These are phyloP conservation scores for Temnothorax ravouxi DNA, from an alignment of 2,888 invertebrate genomes.

Conservation along the genomic window DNA sequence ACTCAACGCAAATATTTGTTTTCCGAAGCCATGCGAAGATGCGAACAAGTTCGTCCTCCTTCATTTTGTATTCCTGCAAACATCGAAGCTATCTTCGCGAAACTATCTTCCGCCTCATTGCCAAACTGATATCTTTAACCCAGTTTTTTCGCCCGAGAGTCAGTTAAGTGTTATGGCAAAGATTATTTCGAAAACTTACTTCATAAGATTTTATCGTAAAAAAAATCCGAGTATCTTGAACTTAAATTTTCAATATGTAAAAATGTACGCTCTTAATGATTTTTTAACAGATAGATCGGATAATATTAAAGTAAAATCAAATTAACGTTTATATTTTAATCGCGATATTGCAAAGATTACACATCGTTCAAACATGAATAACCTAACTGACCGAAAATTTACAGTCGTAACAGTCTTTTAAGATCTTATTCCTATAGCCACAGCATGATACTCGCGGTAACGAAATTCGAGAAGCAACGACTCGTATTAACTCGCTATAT, in stretches of 20 bases:
- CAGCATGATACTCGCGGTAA: conserved; percentile 67
- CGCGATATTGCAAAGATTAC: neutral
- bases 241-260: neutral
- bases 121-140: conserved; percentile 28
- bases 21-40: conserved; percentile 36
- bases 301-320: neutral
- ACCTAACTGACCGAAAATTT: neutral
- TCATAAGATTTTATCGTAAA: neutral
- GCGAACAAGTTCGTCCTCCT: conserved; percentile 28
- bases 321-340: neutral
- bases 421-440: conserved; percentile 17
- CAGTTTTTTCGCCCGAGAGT: conserved; percentile 2
- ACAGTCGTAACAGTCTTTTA: neutral
- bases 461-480: conserved; percentile 75
- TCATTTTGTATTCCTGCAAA: conserved; percentile 15
- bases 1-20: conserved; percentile 68
- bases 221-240: neutral
- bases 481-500: conserved; percentile 79
- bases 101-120: conserved; percentile 31
- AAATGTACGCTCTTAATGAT: neutral
- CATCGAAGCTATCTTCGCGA: conserved; percentile 17
- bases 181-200: conserved; percentile 16
- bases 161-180: neutral
- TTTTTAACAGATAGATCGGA: neutral
- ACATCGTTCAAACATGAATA: neutral